Conservation (phyloP, 2,797 vertebrate species). For the Melanotaenia maccullochi region DNA sequence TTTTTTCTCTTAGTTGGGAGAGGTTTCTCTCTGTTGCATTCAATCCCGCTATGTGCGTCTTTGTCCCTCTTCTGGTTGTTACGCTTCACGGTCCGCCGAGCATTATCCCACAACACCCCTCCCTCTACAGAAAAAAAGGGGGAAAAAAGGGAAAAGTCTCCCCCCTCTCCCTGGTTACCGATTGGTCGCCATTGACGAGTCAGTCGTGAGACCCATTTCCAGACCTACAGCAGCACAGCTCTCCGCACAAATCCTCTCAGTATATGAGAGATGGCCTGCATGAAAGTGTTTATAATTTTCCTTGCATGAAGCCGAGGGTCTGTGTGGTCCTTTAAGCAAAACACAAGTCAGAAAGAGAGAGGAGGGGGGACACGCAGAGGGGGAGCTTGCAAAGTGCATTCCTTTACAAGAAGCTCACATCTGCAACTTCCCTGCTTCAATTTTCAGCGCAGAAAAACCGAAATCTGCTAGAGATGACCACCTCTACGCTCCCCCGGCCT, state of each 20-base stretch:
- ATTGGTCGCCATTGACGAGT: conserved; percentile 61
- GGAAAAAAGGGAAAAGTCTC: conserved; percentile 73
- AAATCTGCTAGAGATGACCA: conserved; percentile 54
- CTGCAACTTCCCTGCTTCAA: conserved; percentile 64
- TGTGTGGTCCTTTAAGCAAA: conserved; percentile 74
- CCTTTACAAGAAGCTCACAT: conserved; percentile 73
- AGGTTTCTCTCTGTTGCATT: conserved; percentile 48
- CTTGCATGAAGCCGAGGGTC: conserved; percentile 57
- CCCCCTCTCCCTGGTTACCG: conserved; percentile 4
- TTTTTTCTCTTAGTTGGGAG: conserved; percentile 9
- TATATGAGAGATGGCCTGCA: conserved; percentile 60
- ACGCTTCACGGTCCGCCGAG: conserved; percentile 82
- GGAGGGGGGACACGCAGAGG: not conserved
- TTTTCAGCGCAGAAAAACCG: conserved; percentile 58
- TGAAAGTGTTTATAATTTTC: conserved; percentile 69
- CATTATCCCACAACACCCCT: conserved; percentile 77
- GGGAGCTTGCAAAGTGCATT: conserved; percentile 61
- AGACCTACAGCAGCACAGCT: conserved; percentile 55
- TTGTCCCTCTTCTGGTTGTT: conserved; percentile 77
- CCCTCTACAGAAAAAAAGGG: conserved; percentile 64
- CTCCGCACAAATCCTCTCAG: conserved; percentile 51
- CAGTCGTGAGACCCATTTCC: conserved; percentile 72
- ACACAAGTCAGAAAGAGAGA: conserved; percentile 22
- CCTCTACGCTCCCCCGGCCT: not conserved
- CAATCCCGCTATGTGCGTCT: conserved; percentile 74